These are phyloP conservation scores for Troides aeacus DNA, from an alignment of 2,888 invertebrate species.

Conservation along the genomic window DNA sequence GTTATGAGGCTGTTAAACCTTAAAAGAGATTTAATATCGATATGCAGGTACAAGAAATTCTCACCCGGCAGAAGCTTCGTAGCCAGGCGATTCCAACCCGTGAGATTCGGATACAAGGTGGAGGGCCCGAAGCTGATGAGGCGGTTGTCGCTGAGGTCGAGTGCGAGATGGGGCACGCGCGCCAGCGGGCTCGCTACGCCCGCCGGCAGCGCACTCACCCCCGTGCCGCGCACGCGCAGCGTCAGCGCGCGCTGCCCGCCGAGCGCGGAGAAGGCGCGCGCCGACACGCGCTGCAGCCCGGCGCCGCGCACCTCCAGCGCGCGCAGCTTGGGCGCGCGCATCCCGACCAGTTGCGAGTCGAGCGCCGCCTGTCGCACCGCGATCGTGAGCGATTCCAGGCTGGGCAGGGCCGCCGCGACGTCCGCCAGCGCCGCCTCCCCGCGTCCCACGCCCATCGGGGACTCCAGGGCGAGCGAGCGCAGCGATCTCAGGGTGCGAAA, in stretches of 20 bases:
- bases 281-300: slow-evolving; percentile 83
- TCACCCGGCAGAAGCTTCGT: slow-evolving; percentile 88
- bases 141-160: slow-evolving; percentile 88
- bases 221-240: slow-evolving; percentile 85
- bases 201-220: slow-evolving; percentile 85
- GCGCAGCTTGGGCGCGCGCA: slow-evolving; percentile 86
- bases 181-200: slow-evolving; percentile 85
- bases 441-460: slow-evolving; percentile 81
- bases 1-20: too few relatives aligned
- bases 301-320: slow-evolving; percentile 87
- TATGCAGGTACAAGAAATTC: slow-evolving; percentile 28
- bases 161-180: slow-evolving; percentile 85
- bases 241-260: slow-evolving; percentile 84
- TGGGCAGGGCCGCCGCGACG: slow-evolving; percentile 40
- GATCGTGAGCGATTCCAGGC: slow-evolving; percentile 61
- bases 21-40: too few relatives aligned
- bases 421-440: slow-evolving; percentile 54
- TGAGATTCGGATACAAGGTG: slow-evolving; percentile 88
- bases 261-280: slow-evolving; percentile 85
- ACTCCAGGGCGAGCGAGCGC: slow-evolving; percentile 82
- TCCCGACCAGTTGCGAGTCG: slow-evolving; percentile 84
- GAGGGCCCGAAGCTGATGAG: slow-evolving; percentile 86
- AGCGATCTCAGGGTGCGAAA: slow-evolving; percentile 83
- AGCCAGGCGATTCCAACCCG: slow-evolving; percentile 89
- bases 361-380: slow-evolving; percentile 83